phyloP scores from a whole-genome alignment of 2,888 invertebrate genomes.

The Hypsopygia costalis region DNA sequence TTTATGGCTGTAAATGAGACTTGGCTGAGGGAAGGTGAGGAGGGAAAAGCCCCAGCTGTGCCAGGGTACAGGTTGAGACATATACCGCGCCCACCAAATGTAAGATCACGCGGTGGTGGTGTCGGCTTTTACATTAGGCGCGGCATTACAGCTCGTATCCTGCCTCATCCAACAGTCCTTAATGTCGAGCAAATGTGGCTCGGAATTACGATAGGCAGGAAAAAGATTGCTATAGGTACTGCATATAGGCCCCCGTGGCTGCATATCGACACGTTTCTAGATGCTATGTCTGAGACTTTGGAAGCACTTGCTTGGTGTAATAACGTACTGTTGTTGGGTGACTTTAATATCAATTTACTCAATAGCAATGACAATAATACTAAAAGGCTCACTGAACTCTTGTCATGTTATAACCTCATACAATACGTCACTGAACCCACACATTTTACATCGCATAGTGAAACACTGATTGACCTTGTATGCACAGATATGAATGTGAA shows the following conservation, averaged over 20 bases:
- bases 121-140: too few relatives aligned
- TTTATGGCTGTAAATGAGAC: too few relatives aligned
- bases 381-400: background rate
- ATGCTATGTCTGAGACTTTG: conserved; percentile 12
- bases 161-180: too few relatives aligned
- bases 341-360: conserved; percentile 7
- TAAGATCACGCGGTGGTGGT: too few relatives aligned
- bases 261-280: conserved; percentile 12
- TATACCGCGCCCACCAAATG: too few relatives aligned
- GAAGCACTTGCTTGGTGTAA: conserved; percentile 1
- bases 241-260: conserved; percentile 19
- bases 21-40: too few relatives aligned
- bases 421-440: conserved; percentile 5
- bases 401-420: background rate
- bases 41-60: too few relatives aligned
- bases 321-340: conserved; percentile 4
- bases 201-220: background rate
- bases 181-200: too few relatives aligned
- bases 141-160: too few relatives aligned
- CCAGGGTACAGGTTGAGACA: too few relatives aligned
- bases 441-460: conserved; percentile 1
- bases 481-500: too few relatives aligned
- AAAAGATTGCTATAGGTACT: conserved; percentile 17
- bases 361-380: background rate
- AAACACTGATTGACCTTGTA: too few relatives aligned